Conservation (phyloP, 2,888 invertebrate species). For the Vanessa cardui region DNA sequence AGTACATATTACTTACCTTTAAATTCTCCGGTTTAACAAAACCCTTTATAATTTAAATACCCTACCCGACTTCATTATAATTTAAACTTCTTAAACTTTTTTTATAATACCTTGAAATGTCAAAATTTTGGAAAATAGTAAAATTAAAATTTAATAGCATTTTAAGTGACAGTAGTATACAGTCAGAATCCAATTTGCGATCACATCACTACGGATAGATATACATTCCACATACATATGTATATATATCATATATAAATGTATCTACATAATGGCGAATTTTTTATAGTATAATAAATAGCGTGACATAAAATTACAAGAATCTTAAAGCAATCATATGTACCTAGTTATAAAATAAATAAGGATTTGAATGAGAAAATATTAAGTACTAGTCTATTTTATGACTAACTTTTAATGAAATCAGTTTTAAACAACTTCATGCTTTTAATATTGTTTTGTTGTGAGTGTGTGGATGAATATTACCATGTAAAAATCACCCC, state of each 20-base stretch:
- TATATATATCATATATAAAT: too few species aligned
- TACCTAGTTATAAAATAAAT: neutral
- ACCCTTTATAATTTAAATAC: conserved; percentile 25
- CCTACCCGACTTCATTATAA: conserved; percentile 1
- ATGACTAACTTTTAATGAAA: neutral
- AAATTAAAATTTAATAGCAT: too few species aligned
- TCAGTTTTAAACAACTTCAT: conserved; percentile 2
- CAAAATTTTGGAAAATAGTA: too few species aligned
- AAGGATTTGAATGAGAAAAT: neutral
- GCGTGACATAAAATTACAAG: too few species aligned
- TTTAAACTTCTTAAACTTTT: neutral
- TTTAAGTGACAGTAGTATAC: neutral
- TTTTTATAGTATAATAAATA: too few species aligned
- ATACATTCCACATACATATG: too few species aligned
- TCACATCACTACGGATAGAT: too few species aligned
- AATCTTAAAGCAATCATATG: neutral
- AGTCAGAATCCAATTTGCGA: too few species aligned
- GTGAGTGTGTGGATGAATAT: conserved; percentile 1
- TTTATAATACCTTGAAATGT: too few species aligned
- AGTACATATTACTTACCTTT: conserved; percentile 21
- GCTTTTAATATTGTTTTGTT: conserved; percentile 1
- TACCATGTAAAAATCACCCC: conserved; percentile 58
- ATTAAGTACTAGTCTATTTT: neutral
- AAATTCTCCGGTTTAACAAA: conserved; percentile 22
- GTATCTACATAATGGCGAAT: too few species aligned